Percentiles rank a stretch among this genome's conserved stretches.
These are phyloP conservation scores for Actinia equina DNA, from an alignment of 64 coral and sea anemone species.

Conservation along the genomic window DNA sequence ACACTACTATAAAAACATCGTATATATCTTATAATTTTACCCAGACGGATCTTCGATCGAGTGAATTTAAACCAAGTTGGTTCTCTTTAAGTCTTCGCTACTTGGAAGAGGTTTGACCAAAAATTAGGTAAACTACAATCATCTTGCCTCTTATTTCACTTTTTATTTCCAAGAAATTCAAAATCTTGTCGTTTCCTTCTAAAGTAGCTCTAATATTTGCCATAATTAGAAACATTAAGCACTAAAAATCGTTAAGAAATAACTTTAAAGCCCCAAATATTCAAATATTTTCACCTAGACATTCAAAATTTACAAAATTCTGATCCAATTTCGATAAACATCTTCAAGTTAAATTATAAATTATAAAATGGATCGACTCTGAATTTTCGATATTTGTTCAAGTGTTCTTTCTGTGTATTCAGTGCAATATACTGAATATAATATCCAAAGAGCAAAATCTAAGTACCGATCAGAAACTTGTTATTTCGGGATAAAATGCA, in stretches of 20 bases:
- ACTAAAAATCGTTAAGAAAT: background rate
- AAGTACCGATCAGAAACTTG: background rate
- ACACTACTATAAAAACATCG: background rate
- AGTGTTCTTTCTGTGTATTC: slow-evolving; percentile 1
- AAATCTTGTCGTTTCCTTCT: too few species aligned
- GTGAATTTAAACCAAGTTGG: background rate
- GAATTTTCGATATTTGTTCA: background rate
- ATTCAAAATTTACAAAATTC: background rate
- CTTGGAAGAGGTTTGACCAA: background rate
- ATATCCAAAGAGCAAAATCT: background rate
- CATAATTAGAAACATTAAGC: too few species aligned
- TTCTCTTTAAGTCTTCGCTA: background rate
- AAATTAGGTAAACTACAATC: background rate
- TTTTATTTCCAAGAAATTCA: too few species aligned
- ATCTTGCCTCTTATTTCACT: too few species aligned
- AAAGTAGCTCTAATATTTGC: too few species aligned
- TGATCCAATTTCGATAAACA: background rate
- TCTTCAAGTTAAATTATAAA: background rate
- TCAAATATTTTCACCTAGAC: background rate
- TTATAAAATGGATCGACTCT: background rate
- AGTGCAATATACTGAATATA: background rate
- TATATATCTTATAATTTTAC: background rate
- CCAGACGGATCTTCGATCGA: background rate
- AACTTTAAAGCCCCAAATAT: background rate
- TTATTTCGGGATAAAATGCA: background rate